Base-by-base conservation (phyloP, 2,888 invertebrate genomes). In the Athetis lepigone region DNA sequence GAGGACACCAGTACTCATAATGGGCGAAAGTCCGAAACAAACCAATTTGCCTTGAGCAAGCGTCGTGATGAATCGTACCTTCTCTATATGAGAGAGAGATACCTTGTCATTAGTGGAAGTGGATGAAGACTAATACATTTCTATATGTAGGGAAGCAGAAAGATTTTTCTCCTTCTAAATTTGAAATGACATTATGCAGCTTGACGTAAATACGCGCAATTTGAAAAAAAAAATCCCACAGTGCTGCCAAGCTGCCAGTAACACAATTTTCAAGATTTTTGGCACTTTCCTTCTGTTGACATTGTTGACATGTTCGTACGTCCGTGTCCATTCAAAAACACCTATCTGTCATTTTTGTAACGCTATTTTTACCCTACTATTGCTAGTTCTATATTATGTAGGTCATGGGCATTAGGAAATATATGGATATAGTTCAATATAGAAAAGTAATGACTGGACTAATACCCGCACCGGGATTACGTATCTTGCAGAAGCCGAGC, bases 261-360 rank as follows among this genome's bases (percentile, higher is more conserved):
- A 52, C 27, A 51, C 13, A 54, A 18, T 60, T 61, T 60, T 49
- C 33, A 60, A 39, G 40, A 56, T 46, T 60, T 70, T 78, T 75
- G 78, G 71, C 78, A 78, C 60, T 64, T 45, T 7, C 16, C 50
- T 58, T 56, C 49, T 55, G 55, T 27, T 61, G 62, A 55, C 49
- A 63, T n/a, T n/a, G n/a, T n/a, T 69, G 49, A 68, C 68, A 66
- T 71, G 29, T 57, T 8, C 23, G 40, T 61, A 60, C 37, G 21
- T 61, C 57, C 36, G 23, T 55, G 51, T 76, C 51, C 77, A 75
- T 76, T 72, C 59, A 76, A 72, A 72, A 65, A 50, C 21, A 46
- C 33, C 23, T 47, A 51, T 74, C 57, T 65, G 45, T 65, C 64
- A 70, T 54, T 43, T 39, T 47, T 29, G 45, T 46, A 11, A 25